Base-by-base conservation (phyloP, 2,888 invertebrate genomes). In the Tetheella fluctuosa region DNA sequence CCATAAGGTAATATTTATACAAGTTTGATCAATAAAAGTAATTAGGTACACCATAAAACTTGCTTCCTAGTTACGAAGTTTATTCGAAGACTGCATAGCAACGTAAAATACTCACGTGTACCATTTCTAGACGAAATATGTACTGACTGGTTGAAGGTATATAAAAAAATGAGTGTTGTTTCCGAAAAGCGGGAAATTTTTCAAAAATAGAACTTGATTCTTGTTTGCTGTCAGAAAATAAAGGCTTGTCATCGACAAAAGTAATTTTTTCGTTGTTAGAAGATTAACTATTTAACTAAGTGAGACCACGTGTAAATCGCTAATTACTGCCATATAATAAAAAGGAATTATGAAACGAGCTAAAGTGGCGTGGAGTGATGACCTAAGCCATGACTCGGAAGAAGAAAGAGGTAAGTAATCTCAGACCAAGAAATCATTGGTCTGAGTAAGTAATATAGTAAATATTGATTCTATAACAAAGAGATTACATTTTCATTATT, bases 321-420 rank as follows among this genome's bases (percentile, higher is more conserved):
- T 66, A 59, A 57, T 54, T 64, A 54, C 59, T 59, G 64, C 59
- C 68, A 79, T 20, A 86, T 84, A 81, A 79, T 71, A 68, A 74
- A 72, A n/a, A 12, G 70, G 62, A 10, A 60, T 56, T 2, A 75
- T 63, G 52, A 85, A 76, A 58, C 77, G 86, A 58, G 64, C 69
- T 1, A 93, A 91, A 79, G 83, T 91, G 1, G 80, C 90, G 1
- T 93, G 93, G 93, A 93, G 93, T 58, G 93, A 93, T 62, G 93
- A 93, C 66, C 75, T 93, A 39, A 93, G 93, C 67, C 89, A 92
- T 75, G 89, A 93, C 68, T 93, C 93, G 0, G 93, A 90, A 60
- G 93, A 89, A 71, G 93, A 93, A 58, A 86, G 90, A 83, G 93
- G 93, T 93, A 75, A 64, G 53, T 56, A 48, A 10, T 8, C 2